phyloP scores from a whole-genome alignment of 2,888 invertebrate genomes.

The Lasioglossum villosulum region DNA sequence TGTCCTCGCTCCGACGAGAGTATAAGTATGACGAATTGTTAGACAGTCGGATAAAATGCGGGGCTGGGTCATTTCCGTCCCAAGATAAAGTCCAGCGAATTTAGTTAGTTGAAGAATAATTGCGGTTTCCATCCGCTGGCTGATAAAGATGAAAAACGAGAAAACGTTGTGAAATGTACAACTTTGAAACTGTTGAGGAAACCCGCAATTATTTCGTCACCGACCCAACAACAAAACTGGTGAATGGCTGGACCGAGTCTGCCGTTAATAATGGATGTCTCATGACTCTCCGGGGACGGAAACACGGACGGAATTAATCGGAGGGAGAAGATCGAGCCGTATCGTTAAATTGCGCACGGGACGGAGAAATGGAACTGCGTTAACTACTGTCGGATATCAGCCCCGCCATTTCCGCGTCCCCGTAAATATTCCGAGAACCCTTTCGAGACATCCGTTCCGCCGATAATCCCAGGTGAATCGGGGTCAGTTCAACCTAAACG shows the following conservation, averaged over 20 bases:
- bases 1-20: neutral
- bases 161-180: neutral
- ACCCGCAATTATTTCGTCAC: neutral
- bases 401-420: slow-evolving; percentile 23
- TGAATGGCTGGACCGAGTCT: neutral
- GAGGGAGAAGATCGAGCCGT: neutral
- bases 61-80: neutral
- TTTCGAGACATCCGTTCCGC: slow-evolving; percentile 28
- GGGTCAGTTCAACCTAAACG: slow-evolving; percentile 34
- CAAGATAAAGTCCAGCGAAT: neutral
- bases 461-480: slow-evolving; percentile 34
- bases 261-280: neutral
- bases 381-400: slow-evolving; percentile 1
- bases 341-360: neutral
- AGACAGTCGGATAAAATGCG: neutral
- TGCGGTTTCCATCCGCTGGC: neutral
- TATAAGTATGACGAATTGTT: neutral
- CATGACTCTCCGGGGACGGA: neutral
- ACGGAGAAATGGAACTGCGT: neutral
- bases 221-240: neutral
- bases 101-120: neutral
- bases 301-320: neutral
- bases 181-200: neutral
- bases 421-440: slow-evolving; percentile 43
- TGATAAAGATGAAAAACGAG: too few relatives aligned